phyloP scores from a whole-genome alignment of 2,113 vertebrate species.

The Triplophysa tibetana region DNA sequence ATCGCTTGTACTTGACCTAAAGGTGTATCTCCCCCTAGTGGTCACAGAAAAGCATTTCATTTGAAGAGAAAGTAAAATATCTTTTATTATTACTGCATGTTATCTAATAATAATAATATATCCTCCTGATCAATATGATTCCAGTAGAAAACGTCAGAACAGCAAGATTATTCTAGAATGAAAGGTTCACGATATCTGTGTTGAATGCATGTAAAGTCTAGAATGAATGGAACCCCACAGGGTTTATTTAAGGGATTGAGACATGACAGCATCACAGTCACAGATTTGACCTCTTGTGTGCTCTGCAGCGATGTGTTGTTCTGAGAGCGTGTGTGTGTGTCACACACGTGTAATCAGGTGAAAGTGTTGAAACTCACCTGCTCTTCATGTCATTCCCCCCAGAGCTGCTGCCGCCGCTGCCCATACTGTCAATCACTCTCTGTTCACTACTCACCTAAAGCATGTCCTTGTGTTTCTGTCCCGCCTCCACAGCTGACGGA shows the following conservation, averaged over 20 bases:
- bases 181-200: background rate
- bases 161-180: background rate
- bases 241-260: background rate
- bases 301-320: background rate
- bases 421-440: slow-evolving; percentile 59
- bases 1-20: too few relatives aligned
- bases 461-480: slow-evolving; percentile 20
- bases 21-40: too few relatives aligned
- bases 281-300: too few relatives aligned
- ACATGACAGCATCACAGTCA: background rate
- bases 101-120: too few relatives aligned
- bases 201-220: background rate
- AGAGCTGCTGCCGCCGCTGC: slow-evolving; percentile 68
- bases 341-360: slow-evolving; percentile 1
- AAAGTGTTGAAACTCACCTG: slow-evolving; percentile 45
- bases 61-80: too few relatives aligned
- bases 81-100: too few relatives aligned
- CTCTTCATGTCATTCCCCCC: slow-evolving; percentile 40
- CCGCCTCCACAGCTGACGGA: slow-evolving; percentile 61
- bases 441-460: slow-evolving; percentile 4
- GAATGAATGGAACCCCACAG: background rate
- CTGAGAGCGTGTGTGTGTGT: background rate
- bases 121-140: too few relatives aligned
- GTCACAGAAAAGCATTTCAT: too few relatives aligned
- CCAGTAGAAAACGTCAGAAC: background rate